Conservation (phyloP, 1,140 invertebrate genomes). For the Drosophila grimshawi region DNA sequence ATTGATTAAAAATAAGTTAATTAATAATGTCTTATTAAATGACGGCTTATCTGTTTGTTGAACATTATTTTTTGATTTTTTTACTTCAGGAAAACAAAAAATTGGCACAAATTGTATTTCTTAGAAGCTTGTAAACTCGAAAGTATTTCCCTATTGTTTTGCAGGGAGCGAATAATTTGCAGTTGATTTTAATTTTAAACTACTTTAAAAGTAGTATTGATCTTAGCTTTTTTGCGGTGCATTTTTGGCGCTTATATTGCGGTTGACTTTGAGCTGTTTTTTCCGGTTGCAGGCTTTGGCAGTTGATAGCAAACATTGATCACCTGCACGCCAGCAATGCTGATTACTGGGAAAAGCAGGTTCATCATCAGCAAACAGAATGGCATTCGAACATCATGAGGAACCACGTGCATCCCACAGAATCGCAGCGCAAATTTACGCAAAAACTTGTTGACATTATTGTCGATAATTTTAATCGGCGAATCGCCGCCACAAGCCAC, state of each 20-base stretch:
- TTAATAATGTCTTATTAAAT: too few relatives aligned
- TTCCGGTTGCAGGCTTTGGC: conserved; percentile 46
- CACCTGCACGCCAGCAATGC: conserved; percentile 57
- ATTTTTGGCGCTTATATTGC: conserved; percentile 62
- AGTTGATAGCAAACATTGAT: conserved; percentile 70
- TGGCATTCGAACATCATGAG: background rate
- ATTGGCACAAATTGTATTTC: too few relatives aligned
- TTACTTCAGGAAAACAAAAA: too few relatives aligned
- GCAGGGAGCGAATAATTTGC: too few relatives aligned
- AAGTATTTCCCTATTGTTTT: too few relatives aligned
- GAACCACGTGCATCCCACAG: conserved; percentile 8
- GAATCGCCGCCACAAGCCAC: conserved; percentile 39
- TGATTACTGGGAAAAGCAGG: conserved; percentile 16
- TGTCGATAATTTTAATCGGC: conserved; percentile 76
- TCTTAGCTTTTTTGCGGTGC: conserved; percentile 33
- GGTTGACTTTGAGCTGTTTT: conserved; percentile 51
- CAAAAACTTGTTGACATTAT: conserved; percentile 77
- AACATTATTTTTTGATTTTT: too few relatives aligned
- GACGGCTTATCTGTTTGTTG: too few relatives aligned
- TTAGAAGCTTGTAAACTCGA: too few relatives aligned
- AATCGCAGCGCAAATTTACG: conserved; percentile 31
- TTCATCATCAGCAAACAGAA: background rate
- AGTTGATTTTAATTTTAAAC: too few relatives aligned
- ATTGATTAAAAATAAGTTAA: too few relatives aligned
- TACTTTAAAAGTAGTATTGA: background rate